phyloP scores from a whole-genome alignment of 2,888 invertebrate species.

The Labia minor region DNA sequence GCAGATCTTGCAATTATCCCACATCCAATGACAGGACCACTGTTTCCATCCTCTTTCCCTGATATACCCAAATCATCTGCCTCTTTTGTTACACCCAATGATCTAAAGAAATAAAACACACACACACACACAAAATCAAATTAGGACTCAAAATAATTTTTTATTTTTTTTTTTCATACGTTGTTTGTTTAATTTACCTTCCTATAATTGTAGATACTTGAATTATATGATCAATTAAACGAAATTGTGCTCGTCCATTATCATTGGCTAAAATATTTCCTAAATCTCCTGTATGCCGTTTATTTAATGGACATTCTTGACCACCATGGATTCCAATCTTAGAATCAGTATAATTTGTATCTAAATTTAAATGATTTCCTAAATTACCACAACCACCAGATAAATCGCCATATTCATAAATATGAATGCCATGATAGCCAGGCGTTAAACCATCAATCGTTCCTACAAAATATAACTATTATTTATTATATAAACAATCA shows the following conservation, averaged over 20 bases:
- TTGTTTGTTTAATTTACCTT: constrained; percentile 36
- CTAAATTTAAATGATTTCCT: background rate
- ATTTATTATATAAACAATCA: background rate
- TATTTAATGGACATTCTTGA: background rate
- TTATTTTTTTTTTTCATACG: too few relatives aligned
- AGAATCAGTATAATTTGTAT: constrained; percentile 31
- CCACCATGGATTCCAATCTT: background rate
- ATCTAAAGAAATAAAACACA: too few relatives aligned
- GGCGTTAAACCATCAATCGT: constrained; percentile 65
- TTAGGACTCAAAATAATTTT: too few relatives aligned
- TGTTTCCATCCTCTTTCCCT: constrained; percentile 49
- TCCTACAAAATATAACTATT: background rate
- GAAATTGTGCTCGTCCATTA: constrained; percentile 54
- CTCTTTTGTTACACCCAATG: constrained; percentile 57
- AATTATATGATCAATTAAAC: constrained; percentile 47
- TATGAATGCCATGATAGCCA: constrained; percentile 48
- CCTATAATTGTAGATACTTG: constrained; percentile 66
- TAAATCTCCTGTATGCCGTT: constrained; percentile 51
- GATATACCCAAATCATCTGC: constrained; percentile 49
- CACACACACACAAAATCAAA: too few relatives aligned
- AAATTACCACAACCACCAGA: constrained; percentile 50
- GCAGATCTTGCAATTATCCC: constrained; percentile 84
- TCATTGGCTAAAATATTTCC: constrained; percentile 50
- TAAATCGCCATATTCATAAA: constrained; percentile 66
- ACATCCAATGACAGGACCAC: constrained; percentile 61